phyloP scores from a whole-genome alignment of 2,888 invertebrate species.

The Tetranychus truncatus region DNA sequence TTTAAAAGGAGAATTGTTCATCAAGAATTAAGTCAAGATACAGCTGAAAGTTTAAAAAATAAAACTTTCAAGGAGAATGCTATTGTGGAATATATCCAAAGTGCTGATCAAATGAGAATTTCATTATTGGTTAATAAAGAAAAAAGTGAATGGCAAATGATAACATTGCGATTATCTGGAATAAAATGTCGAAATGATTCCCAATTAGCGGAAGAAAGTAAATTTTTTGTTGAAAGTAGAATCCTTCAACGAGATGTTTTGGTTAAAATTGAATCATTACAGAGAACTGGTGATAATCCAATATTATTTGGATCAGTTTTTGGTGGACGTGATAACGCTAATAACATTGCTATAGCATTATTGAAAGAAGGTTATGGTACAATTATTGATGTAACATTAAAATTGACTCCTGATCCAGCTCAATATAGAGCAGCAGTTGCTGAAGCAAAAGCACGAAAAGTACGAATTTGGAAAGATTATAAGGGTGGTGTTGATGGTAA shows the following conservation, averaged over 20 bases:
- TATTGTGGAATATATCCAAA: slow-evolving; percentile 88
- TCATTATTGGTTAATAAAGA: slow-evolving; percentile 44
- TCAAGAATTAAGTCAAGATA: slow-evolving; percentile 37
- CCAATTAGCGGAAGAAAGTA: slow-evolving; percentile 70
- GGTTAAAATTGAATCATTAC: slow-evolving; percentile 51
- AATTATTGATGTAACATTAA: slow-evolving; percentile 84
- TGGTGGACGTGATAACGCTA: slow-evolving; percentile 29
- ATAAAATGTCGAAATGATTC: slow-evolving; percentile 46
- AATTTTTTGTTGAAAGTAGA: slow-evolving; percentile 74
- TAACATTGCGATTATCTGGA: slow-evolving; percentile 88
- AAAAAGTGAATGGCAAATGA: slow-evolving; percentile 42
- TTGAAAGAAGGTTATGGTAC: slow-evolving; percentile 75
- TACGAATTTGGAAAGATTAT: slow-evolving; percentile 81
- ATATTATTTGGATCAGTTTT: slow-evolving; percentile 19
- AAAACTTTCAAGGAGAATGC: slow-evolving; percentile 56
- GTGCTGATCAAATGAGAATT: slow-evolving; percentile 83
- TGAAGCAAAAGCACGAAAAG: slow-evolving; percentile 52
- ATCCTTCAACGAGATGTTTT: slow-evolving; percentile 77
- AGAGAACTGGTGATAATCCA: slow-evolving; percentile 14
- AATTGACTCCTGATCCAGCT: slow-evolving; percentile 58
- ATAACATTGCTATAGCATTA: slow-evolving; percentile 81
- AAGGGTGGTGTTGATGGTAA: slow-evolving; percentile 42
- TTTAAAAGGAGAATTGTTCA: slow-evolving; percentile 59
- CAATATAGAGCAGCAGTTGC: slow-evolving; percentile 64
- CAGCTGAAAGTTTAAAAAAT: slow-evolving; percentile 12